These are phyloP conservation scores for Cephalophus harveyi DNA, from an alignment of 2,113 vertebrate genomes.

Conservation along the genomic window DNA sequence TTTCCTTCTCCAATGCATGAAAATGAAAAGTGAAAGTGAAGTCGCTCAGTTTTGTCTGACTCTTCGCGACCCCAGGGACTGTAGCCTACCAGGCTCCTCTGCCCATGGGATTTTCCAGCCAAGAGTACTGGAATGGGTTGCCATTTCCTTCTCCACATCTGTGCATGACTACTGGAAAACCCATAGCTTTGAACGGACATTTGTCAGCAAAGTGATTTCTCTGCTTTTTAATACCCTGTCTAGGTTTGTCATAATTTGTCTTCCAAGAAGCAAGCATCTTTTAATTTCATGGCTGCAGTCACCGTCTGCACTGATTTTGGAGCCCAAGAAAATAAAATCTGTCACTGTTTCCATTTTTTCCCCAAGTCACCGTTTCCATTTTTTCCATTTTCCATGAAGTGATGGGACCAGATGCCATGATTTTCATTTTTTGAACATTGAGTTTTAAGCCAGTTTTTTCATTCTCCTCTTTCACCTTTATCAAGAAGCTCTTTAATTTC, in stretches of 20 bases:
- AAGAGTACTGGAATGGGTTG: not conserved
- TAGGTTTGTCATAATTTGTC: not conserved
- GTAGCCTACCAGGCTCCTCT: not conserved
- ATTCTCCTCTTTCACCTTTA: not conserved
- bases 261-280: not conserved
- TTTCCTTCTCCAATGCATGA: not conserved
- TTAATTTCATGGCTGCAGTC: not conserved
- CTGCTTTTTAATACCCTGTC: not conserved
- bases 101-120: not conserved
- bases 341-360: not conserved
- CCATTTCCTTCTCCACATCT: not conserved
- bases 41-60: not conserved
- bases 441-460: not conserved
- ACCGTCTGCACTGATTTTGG: not conserved
- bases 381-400: not conserved
- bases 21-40: not conserved
- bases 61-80: not conserved
- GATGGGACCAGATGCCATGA: not conserved
- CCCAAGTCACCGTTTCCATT: not conserved
- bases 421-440: not conserved
- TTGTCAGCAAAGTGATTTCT: not conserved
- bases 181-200: not conserved
- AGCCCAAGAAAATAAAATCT: not conserved
- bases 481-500: not conserved
- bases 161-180: not conserved